Evolutionary conservation across 35 echinoderm and acorn worm species (phyloP).

Genomic region (Apostichopus californicus): DNA sequence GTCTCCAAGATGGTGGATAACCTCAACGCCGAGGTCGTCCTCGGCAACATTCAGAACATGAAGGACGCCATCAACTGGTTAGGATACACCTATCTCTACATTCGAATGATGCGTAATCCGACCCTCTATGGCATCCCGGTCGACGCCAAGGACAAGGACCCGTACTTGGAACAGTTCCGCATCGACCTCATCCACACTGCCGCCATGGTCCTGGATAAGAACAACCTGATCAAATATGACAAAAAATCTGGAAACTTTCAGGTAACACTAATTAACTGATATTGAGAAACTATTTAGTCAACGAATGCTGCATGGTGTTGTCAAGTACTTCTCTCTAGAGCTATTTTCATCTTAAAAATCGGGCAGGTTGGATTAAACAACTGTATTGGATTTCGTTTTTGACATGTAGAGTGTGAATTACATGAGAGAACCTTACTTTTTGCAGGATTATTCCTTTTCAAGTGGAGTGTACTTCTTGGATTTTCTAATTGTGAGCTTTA

Average conservation of each 20-base stretch:
- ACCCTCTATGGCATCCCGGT: slow-evolving; percentile 81
- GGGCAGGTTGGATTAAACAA: no score
- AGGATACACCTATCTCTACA: slow-evolving; percentile 98
- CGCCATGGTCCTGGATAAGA: slow-evolving; percentile 75
- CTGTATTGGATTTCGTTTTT: no score
- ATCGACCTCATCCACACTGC: slow-evolving; percentile 93
- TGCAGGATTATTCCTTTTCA: no score
- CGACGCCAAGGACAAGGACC: slow-evolving; percentile 81
- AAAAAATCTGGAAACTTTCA: slow-evolving; percentile 94
- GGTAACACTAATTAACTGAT: slow-evolving; percentile 43
- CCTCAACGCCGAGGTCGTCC: slow-evolving; percentile 91
- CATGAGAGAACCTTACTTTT: no score
- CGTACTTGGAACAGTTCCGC: slow-evolving; percentile 85
- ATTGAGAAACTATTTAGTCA: no score
- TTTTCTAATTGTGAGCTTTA: no score
- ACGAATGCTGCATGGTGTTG: no score
- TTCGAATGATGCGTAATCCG: slow-evolving; percentile 96
- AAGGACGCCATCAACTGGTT: slow-evolving; percentile 97
- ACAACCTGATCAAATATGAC: slow-evolving; percentile 96
- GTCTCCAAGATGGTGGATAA: slow-evolving; percentile 91
- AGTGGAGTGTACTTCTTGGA: no score
- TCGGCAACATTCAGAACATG: slow-evolving; percentile 91
- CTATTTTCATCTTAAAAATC: no score
- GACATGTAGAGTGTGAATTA: no score
- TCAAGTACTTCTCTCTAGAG: no score